Conservation (phyloP, 1,140 invertebrate species). For the Plodia interpunctella region DNA sequence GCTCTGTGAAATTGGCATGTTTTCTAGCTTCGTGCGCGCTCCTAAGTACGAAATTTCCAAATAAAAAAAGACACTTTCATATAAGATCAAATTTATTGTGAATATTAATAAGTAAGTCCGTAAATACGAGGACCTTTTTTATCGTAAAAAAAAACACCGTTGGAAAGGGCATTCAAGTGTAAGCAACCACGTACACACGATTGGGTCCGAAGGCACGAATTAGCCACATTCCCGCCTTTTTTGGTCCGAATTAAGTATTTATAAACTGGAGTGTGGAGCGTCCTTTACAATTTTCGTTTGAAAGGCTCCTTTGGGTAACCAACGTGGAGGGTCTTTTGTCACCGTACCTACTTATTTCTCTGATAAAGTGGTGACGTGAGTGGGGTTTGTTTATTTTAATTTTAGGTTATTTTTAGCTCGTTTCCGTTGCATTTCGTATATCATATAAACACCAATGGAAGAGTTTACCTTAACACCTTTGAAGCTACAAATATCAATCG, state of each 20-base stretch:
- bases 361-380: neutral
- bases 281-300: conserved; percentile 5
- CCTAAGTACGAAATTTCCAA: too few relatives aligned
- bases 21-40: too few relatives aligned
- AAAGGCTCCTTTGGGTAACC: neutral
- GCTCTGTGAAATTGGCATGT: too few relatives aligned
- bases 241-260: conserved; percentile 7
- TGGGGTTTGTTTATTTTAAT: neutral
- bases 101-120: neutral
- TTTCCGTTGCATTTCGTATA: too few relatives aligned
- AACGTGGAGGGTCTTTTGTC: neutral
- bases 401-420: neutral
- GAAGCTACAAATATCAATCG: too few relatives aligned
- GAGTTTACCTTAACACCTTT: too few relatives aligned
- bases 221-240: conserved; percentile 2
- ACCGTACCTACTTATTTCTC: neutral
- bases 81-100: too few relatives aligned
- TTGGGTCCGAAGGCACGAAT: neutral
- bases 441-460: too few relatives aligned
- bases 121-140: neutral
- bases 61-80: too few relatives aligned
- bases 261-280: conserved; percentile 1
- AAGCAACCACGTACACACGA: neutral
- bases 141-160: neutral
- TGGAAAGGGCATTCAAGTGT: neutral